Evolutionary conservation across 2,888 invertebrate species (phyloP).

Genomic region (Lutraria lutraria): DNA sequence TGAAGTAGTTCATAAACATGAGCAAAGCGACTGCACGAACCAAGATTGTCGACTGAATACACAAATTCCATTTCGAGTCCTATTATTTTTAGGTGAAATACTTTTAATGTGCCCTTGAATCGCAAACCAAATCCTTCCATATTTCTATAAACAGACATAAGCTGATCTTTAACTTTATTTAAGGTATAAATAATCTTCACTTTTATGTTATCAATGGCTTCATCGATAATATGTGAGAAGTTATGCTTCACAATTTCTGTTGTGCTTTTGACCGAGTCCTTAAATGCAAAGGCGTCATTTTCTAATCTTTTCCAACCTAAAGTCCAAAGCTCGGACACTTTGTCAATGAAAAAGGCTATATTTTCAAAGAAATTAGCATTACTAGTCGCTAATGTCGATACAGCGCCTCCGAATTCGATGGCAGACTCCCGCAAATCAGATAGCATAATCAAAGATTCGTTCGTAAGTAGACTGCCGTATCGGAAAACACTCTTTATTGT

Average conservation of each 20-base stretch:
- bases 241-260: conserved; percentile 28
- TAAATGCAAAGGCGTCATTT: conserved; percentile 12
- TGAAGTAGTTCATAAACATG: conserved; percentile 46
- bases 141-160: conserved; percentile 16
- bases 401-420: background rate
- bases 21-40: conserved; percentile 55
- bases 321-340: background rate
- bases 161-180: conserved; percentile 24
- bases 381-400: conserved; percentile 7
- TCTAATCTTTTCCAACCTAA: conserved; percentile 31
- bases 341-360: background rate
- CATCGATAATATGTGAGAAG: conserved; percentile 4
- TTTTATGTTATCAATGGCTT: conserved; percentile 28
- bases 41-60: conserved; percentile 39
- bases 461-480: conserved; percentile 29
- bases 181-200: conserved; percentile 21
- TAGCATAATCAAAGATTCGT: conserved; percentile 28
- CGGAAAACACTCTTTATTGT: conserved; percentile 11
- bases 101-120: conserved; percentile 27
- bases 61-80: conserved; percentile 61
- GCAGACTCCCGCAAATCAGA: conserved; percentile 13
- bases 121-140: conserved; percentile 48
- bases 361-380: background rate
- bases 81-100: conserved; percentile 24
- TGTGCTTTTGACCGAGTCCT: conserved; percentile 41